Evolutionary conservation across 2,797 vertebrate genomes (phyloP), one percentile per base, ranked within the genome.

Genomic region (Petrocephalus schoutedeni): DNA sequence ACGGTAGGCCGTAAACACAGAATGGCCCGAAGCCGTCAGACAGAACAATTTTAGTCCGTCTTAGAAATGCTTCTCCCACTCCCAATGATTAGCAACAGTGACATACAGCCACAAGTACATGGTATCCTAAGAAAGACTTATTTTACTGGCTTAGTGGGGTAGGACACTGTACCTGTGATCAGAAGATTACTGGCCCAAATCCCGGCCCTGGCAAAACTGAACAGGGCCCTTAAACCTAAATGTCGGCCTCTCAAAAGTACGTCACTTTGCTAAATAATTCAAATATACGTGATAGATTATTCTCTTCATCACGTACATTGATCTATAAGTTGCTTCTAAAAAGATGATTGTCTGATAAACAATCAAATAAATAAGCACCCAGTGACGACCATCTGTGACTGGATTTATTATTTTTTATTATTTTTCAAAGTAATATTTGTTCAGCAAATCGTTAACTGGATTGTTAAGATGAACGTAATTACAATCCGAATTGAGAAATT

Each of bases 1-100:
- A 84, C 85, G 12, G 14, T 41, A 89, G 90, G 89, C 51, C 71
- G 84, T 85, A 89, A 85, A 9, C 89, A 89, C 90, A 8, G 54
- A 56, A 85, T 19, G 6, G 21, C 77, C 58, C 19, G 32, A 64
- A 49, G 5, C 32, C 8, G 23, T 41, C 57, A 23, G 56, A 45
- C n/a, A 21, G 28, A 51, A 86, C 6, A 41, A 58, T 57, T 57
- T n/a, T 59, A 41, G 53, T 80, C 74, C 7, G 36, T 80, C 74
- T 49, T 80, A 49, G 45, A 45, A 21, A 80, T 80, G 74, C 49
- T 80, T 49, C 74, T 49, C 2, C 56, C 16, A 14, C 56, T 57
- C 56, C 10, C 10, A 57, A 10, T 57, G 56, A 57, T 57, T 57
- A 57, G 56, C 12, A 57, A 16, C 56, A 57, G 56, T 19, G 56